phyloP scores from a whole-genome alignment of 2,888 invertebrate species.

The Mythimna albipuncta region DNA sequence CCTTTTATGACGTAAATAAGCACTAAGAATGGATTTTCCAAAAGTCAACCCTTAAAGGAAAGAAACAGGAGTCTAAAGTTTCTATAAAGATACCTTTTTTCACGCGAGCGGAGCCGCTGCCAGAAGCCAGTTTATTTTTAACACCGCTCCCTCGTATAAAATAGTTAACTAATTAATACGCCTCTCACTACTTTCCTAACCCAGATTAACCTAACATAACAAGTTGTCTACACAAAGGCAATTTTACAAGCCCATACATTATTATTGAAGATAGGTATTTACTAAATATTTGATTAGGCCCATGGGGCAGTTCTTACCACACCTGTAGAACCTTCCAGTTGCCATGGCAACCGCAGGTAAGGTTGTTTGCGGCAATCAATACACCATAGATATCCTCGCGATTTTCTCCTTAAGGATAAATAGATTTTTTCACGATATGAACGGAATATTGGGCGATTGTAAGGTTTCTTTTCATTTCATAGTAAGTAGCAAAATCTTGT shows the following conservation, averaged over 20 bases:
- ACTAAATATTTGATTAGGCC: slow-evolving; percentile 57
- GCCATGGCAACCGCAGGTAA: slow-evolving; percentile 50
- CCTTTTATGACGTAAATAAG: too few species aligned
- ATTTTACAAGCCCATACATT: slow-evolving; percentile 27
- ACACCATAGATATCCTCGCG: slow-evolving; percentile 32
- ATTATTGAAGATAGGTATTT: slow-evolving; percentile 32
- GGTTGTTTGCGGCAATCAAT: slow-evolving; percentile 50
- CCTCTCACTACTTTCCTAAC: neutral
- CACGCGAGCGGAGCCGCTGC: too few species aligned
- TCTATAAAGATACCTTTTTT: too few species aligned
- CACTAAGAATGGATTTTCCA: too few species aligned
- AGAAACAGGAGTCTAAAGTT: too few species aligned
- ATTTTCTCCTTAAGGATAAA: slow-evolving; percentile 8
- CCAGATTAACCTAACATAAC: neutral
- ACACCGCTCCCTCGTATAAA: too few species aligned
- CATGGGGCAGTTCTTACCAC: slow-evolving; percentile 42
- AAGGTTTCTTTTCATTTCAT: slow-evolving; percentile 5
- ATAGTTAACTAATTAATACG: neutral
- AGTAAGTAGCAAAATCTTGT: neutral
- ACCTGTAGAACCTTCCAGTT: slow-evolving; percentile 56
- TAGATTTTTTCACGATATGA: slow-evolving; percentile 18
- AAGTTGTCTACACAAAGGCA: neutral
- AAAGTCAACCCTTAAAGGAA: too few species aligned
- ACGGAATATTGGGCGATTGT: neutral
- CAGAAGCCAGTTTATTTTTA: too few species aligned